Evolutionary conservation across 2,113 vertebrate genomes (phyloP), one percentile per base, ranked within the genome.

Genomic region (Sphyrna mokarran): DNA sequence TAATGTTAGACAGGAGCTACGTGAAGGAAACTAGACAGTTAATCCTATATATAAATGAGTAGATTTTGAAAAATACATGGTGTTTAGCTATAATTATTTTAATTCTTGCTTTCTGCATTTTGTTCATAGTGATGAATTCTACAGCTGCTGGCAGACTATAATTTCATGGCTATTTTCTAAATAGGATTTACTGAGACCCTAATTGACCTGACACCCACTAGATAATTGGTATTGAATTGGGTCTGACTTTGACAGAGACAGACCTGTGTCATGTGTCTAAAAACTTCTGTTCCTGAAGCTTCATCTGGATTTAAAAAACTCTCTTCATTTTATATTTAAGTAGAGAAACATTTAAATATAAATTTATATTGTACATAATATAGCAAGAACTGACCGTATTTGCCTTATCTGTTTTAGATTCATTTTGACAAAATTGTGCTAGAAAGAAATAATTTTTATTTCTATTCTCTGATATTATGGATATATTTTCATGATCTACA

Each of bases 51-150:
- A 95, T 76, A 95, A 76, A 48, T 95, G 94, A 95, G 48, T 72
- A 95, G 40, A 95, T 76, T 95, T 72, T 95, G 94, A 95, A 95
- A 95, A 95, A 95, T 95, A 95, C 94, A 95, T 72, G 94, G 69
- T 40, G 8, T 54, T 95, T 70, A 43, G 68, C 68, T 95, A 54
- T 95, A 95, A 95, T 95, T 95, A 95, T 72, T 72, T 72, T 95
- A 95, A 95, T 95, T 95, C 69, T 76, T 72, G 69, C 68, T 43
- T 95, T 43, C 23, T 72, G 37, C 40, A 72, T 43, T 76, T 95
- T 95, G 69, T 69, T 72, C 43, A 29, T 54, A 61, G 94, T 72
- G 69, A 11, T 95, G 69, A 54, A 95, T 72, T 95, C 68, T 72
- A 70, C 69, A 95, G 94, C 94, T 54, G 43, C 94, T 72, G 94